Conservation (phyloP, 2,113 vertebrate genomes). For the Axis porcinus region DNA sequence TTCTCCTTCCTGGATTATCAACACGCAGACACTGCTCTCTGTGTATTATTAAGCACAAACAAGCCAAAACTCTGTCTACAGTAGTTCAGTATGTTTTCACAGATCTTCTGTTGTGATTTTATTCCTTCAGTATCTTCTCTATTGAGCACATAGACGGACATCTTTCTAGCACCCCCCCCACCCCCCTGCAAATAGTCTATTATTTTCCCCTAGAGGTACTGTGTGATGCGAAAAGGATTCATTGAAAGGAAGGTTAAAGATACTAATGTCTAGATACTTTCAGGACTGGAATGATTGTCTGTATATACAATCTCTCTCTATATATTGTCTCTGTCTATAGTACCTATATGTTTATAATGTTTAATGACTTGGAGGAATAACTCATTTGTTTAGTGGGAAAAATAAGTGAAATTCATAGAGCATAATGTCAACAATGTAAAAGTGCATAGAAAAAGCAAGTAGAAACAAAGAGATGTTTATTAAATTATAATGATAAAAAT, state of each 20-base stretch:
- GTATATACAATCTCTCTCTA: background rate
- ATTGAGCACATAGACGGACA: background rate
- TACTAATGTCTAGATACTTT: background rate
- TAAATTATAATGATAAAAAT: background rate
- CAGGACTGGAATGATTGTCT: background rate
- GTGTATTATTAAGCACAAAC: rapidly evolving
- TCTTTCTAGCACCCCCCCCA: background rate
- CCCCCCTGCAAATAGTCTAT: background rate
- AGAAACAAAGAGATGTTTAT: background rate
- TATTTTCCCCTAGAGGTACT: background rate
- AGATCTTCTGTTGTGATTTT: background rate
- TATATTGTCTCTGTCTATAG: background rate
- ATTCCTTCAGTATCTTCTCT: background rate
- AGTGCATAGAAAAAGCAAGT: background rate
- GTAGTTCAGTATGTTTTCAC: background rate
- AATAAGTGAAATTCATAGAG: background rate
- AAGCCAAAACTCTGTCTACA: background rate
- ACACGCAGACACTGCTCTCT: background rate
- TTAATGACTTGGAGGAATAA: background rate
- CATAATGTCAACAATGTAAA: background rate
- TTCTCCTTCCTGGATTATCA: background rate
- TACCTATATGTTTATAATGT: background rate
- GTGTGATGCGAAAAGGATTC: background rate
- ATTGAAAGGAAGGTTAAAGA: background rate
- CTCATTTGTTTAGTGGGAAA: background rate